phyloP scores from a whole-genome alignment of 1,140 invertebrate genomes.

The Cydia pomonella region DNA sequence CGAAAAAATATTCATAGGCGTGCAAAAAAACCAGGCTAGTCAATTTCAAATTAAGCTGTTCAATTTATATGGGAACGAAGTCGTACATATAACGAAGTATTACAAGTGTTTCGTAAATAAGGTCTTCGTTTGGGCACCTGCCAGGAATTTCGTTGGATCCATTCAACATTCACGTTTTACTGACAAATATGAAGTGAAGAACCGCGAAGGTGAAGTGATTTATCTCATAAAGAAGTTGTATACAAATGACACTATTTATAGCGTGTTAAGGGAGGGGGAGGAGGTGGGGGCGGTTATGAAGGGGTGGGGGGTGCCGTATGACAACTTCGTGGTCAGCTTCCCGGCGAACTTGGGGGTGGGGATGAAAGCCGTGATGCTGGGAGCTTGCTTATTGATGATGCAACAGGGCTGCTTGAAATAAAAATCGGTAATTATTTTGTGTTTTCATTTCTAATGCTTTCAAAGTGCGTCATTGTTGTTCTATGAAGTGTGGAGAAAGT shows the following conservation, averaged over 20 bases:
- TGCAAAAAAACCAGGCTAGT: slow-evolving; percentile 39
- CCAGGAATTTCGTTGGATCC: slow-evolving; percentile 51
- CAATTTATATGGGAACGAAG: slow-evolving; percentile 60
- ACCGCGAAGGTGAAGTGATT: slow-evolving; percentile 38
- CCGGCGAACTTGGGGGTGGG: slow-evolving; percentile 47
- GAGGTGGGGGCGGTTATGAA: slow-evolving; percentile 42
- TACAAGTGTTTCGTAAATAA: slow-evolving; percentile 43
- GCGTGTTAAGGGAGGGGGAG: slow-evolving; percentile 40
- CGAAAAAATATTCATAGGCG: slow-evolving; percentile 57
- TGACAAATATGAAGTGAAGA: slow-evolving; percentile 45
- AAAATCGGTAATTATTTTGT: slow-evolving; percentile 22
- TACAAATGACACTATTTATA: slow-evolving; percentile 37
- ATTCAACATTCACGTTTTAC: slow-evolving; percentile 39
- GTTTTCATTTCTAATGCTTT: too few species aligned
- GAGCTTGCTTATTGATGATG: slow-evolving; percentile 53
- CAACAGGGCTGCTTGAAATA: slow-evolving; percentile 40
- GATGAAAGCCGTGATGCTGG: slow-evolving; percentile 52
- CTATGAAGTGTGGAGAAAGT: too few species aligned
- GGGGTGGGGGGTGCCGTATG: slow-evolving; percentile 32
- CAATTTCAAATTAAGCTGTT: slow-evolving; percentile 51
- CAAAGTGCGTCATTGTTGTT: too few species aligned
- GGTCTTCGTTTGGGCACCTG: slow-evolving; percentile 52
- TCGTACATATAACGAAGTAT: slow-evolving; percentile 50
- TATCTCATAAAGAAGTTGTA: slow-evolving; percentile 44
- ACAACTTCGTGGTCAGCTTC: slow-evolving; percentile 49